Evolutionary conservation across 2,113 vertebrate genomes (phyloP), one percentile per base, ranked within the genome.

Genomic region (Stegastes partitus): DNA sequence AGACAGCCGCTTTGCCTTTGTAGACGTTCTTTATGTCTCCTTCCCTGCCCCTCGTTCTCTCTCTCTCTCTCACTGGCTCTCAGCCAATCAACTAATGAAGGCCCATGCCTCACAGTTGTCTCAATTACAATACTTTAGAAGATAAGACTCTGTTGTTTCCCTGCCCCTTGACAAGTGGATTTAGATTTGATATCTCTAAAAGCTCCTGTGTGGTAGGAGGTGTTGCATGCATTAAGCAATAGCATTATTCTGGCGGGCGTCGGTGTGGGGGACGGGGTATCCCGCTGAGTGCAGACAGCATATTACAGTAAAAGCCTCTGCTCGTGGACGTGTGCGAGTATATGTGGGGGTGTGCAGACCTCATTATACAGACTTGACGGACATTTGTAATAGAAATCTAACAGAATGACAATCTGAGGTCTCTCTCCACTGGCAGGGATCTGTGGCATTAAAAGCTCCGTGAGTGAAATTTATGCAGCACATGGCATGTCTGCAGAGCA

Each of bases 21-120:
- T 73, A 68, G 79, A 75, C 70, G 11, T 80, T 82, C 64, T 81
- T 74, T 67, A 67, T 71, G 37, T 71, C 71, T 73, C 69, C 50
- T 61, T 39, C 22, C 63, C 42, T 39, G 58, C 23, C 39, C 39
- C 42, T 51, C 56, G 34, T 16, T 49, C 39, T 26, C n/a, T 3
- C 39, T 21, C 54, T 21, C 63, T 65, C 28, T 26, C 58, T 28
- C 45, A 3, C 51, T 86, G 81, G 84, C 84, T 39, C 18, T 22
- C 45, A 78, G 84, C 84, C 90, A 90, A 68, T 89, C 68, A 66
- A 23, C 85, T 90, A 89, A 93, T 92, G 88, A 86, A 87, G 68
- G 80, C 58, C 58, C 66, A 71, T 76, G 69, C 25, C 21, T 83
- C 79, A 10, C 79, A 54, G 65, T 44, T 74, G 88, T 89, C 87